Percentiles rank a stretch among this genome's conserved stretches.
These are phyloP conservation scores for Trochalopteron elliotii DNA, from an alignment of 2,113 vertebrate genomes.

Conservation along the genomic window DNA sequence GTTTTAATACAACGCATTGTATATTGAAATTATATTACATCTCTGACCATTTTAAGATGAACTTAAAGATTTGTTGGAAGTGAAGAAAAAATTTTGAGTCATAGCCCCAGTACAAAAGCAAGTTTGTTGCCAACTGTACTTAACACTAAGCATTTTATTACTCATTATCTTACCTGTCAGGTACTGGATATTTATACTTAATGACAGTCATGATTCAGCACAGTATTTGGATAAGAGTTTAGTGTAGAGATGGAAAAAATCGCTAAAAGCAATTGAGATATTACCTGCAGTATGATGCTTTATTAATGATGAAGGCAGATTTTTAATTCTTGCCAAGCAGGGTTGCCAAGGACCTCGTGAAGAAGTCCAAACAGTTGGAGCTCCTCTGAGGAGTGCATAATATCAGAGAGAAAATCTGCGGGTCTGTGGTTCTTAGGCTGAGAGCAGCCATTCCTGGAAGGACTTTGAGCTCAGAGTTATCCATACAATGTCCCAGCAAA, in stretches of 20 bases:
- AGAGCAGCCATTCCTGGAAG: not conserved
- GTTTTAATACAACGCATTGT: not conserved
- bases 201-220: not conserved
- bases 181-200: not conserved
- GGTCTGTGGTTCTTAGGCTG: not conserved
- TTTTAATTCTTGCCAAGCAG: not conserved
- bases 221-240: not conserved
- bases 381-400: not conserved
- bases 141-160: not conserved
- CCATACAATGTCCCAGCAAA: not conserved
- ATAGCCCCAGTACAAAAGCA: not conserved
- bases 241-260: not conserved
- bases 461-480: not conserved
- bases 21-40: not conserved
- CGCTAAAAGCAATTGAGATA: not conserved
- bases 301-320: not conserved
- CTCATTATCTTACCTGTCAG: not conserved
- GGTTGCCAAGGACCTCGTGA: not conserved
- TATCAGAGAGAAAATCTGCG: not conserved
- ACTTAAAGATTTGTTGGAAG: not conserved
- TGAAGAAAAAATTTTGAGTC: not conserved
- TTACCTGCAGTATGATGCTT: not conserved
- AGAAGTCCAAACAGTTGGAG: not conserved
- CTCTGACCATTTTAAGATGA: not conserved
- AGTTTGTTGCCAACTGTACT: not conserved